A percentile compares a stretch with the other conserved stretches of the same genome.
Evolutionary conservation across 2,113 vertebrate genomes (phyloP).

Genomic region (Vombatus ursinus): DNA sequence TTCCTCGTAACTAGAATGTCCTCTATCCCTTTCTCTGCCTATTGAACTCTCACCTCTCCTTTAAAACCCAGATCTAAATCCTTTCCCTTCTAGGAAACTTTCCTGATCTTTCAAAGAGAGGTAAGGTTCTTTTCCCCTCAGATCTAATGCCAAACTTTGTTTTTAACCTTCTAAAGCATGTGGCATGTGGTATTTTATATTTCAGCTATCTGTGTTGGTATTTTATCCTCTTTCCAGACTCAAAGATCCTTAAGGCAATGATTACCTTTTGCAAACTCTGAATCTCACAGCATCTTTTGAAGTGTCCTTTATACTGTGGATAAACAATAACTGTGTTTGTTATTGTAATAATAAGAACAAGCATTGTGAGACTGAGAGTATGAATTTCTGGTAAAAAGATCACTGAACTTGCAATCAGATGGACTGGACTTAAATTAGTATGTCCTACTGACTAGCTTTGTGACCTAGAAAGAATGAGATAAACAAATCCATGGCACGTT

Average conservation of each 20-base stretch:
- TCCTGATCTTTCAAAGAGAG: neutral
- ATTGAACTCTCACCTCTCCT: neutral
- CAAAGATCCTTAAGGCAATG: neutral
- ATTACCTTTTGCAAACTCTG: neutral
- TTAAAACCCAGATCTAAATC: neutral
- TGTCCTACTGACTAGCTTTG: neutral
- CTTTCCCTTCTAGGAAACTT: neutral
- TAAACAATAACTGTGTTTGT: neutral
- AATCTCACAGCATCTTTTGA: neutral
- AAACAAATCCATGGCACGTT: neutral
- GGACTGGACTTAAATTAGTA: neutral
- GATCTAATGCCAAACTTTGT: neutral
- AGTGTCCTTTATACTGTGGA: neutral
- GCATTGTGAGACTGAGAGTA: neutral
- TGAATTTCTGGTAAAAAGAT: neutral
- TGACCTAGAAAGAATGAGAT: neutral
- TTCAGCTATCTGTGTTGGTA: neutral
- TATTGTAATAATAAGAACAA: neutral
- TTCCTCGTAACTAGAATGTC: neutral
- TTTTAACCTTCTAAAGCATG: neutral
- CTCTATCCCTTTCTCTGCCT: neutral
- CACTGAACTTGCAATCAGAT: neutral
- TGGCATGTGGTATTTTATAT: neutral
- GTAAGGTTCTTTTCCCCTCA: neutral
- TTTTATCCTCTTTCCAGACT: neutral